Evolutionary conservation across 2,888 invertebrate species (phyloP).

Genomic region (Tuta absoluta): DNA sequence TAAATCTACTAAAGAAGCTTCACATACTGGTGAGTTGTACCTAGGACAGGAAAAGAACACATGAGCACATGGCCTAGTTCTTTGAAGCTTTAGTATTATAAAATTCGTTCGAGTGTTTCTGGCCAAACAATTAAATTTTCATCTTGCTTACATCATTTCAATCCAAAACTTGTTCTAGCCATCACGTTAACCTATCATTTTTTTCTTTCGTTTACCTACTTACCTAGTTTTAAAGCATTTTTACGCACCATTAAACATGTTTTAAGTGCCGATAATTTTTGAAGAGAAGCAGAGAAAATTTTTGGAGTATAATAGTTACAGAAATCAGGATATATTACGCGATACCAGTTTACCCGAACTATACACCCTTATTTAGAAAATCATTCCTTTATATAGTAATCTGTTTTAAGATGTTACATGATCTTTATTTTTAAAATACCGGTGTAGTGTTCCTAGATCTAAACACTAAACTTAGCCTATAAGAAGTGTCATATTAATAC

Average conservation of each 20-base stretch:
- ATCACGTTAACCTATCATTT: constrained; percentile 7
- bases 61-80: background rate
- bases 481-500: constrained; percentile 9
- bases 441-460: background rate
- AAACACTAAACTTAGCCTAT: constrained; percentile 11
- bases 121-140: background rate
- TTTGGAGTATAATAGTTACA: background rate
- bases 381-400: too few relatives aligned
- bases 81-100: background rate
- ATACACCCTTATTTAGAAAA: background rate
- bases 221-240: constrained; percentile 48
- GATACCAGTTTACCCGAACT: background rate
- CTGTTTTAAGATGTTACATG: background rate
- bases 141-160: background rate
- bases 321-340: constrained; percentile 9
- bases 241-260: constrained; percentile 52
- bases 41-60: too few relatives aligned
- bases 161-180: background rate
- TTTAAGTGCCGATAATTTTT: constrained; percentile 35
- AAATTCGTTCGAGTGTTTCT: background rate
- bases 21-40: background rate
- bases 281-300: constrained; percentile 33
- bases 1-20: too few relatives aligned
- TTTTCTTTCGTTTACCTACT: constrained; percentile 13
- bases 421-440: background rate